Conservation (phyloP, 2,797 vertebrate genomes). For the Avahi laniger region DNA sequence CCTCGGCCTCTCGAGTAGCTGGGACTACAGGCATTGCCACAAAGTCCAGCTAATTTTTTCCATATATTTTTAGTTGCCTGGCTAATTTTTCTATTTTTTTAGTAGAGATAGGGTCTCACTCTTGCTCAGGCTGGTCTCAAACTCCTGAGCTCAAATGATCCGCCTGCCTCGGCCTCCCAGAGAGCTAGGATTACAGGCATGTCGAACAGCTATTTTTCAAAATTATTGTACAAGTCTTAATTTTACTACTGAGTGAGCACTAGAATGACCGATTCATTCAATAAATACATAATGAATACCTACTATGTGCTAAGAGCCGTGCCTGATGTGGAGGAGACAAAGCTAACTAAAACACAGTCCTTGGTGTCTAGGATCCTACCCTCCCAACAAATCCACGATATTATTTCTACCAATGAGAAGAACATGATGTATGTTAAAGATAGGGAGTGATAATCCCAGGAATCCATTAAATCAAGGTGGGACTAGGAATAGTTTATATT, state of each 20-base stretch:
- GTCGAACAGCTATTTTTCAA: not conserved
- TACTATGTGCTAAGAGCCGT: not conserved
- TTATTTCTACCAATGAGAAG: not conserved
- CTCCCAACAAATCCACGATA: not conserved
- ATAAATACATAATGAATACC: not conserved
- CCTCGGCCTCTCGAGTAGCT: too few species aligned
- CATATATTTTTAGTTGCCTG: too few species aligned
- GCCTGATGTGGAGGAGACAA: not conserved
- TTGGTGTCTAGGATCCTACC: not conserved
- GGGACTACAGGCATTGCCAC: too few species aligned
- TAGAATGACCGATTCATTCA: not conserved
- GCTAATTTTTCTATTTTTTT: too few species aligned
- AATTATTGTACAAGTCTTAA: not conserved
- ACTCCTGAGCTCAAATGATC: too few species aligned
- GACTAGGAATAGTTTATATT: not conserved
- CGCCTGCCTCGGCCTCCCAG: too few species aligned
- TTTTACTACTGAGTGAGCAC: not conserved
- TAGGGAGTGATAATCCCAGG: not conserved
- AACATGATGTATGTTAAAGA: not conserved
- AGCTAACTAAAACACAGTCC: not conserved
- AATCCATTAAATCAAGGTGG: not conserved
- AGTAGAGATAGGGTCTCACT: too few species aligned
- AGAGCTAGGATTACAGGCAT: too few species aligned
- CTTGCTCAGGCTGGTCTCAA: too few species aligned
- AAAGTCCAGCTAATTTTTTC: too few species aligned